A percentile compares a stretch with the other conserved stretches of the same genome.
Conservation (phyloP, 2,113 vertebrate species). For the Ceyx margarethae region DNA sequence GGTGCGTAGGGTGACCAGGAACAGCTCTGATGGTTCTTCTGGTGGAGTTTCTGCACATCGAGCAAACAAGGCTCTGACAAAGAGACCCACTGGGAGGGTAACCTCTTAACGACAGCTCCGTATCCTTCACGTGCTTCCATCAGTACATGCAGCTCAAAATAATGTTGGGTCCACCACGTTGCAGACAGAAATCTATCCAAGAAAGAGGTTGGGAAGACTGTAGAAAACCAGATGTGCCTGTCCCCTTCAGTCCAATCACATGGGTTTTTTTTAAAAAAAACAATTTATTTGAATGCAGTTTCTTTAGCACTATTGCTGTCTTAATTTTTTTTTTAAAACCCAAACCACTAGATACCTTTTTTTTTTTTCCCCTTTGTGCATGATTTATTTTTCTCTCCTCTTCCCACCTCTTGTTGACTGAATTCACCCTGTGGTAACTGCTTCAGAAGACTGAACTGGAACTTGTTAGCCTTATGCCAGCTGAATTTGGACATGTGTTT, state of each 20-base stretch:
- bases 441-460: conserved; percentile 24
- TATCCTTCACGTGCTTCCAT: neutral
- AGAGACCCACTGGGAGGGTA: neutral
- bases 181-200: neutral
- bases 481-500: neutral
- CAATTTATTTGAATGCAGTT: neutral
- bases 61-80: conserved; percentile 24
- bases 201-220: conserved; percentile 33
- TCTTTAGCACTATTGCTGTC: conserved; percentile 54
- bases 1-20: neutral
- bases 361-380: neutral
- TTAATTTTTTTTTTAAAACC: neutral
- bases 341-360: conserved; percentile 73
- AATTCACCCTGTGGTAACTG: conserved; percentile 50
- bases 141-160: neutral
- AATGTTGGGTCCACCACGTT: neutral
- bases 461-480: neutral
- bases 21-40: neutral
- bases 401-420: conserved; percentile 10
- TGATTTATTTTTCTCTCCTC: neutral
- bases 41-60: conserved; percentile 30
- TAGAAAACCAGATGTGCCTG: neutral
- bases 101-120: neutral
- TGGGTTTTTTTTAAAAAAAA: neutral
- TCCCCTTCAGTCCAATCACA: neutral